phyloP scores from a whole-genome alignment of 2,888 invertebrate genomes.

The Teinopalpus imperialis region DNA sequence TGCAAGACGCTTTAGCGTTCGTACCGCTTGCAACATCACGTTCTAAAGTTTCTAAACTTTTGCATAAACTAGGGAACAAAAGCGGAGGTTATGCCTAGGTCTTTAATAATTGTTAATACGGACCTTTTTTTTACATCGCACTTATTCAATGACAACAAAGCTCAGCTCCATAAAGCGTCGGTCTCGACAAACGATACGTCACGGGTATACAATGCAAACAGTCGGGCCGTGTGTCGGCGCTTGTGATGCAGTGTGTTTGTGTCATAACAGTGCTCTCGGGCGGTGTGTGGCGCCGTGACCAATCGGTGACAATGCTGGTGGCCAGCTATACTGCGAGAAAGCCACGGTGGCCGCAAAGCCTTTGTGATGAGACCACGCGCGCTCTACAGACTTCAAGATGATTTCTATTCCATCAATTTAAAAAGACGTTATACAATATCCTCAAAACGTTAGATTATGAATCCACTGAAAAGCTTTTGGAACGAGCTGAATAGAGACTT shows the following conservation, averaged over 20 bases:
- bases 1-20: slow-evolving; percentile 25
- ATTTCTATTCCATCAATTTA: too few relatives aligned
- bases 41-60: slow-evolving; percentile 29
- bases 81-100: slow-evolving; percentile 45
- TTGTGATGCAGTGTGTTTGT: slow-evolving; percentile 56
- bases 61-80: slow-evolving; percentile 46
- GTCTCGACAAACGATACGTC: slow-evolving; percentile 70
- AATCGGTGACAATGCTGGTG: slow-evolving; percentile 65
- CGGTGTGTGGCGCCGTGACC: slow-evolving; percentile 61
- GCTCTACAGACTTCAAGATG: neutral
- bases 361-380: slow-evolving; percentile 47
- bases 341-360: slow-evolving; percentile 58
- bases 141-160: slow-evolving; percentile 59
- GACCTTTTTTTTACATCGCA: slow-evolving; percentile 49
- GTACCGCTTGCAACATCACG: slow-evolving; percentile 48
- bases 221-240: slow-evolving; percentile 73
- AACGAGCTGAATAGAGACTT: too few relatives aligned
- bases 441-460: too few relatives aligned
- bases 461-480: too few relatives aligned
- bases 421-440: too few relatives aligned
- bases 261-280: slow-evolving; percentile 60
- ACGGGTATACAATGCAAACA: slow-evolving; percentile 78
- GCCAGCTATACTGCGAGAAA: slow-evolving; percentile 50
- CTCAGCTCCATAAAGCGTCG: slow-evolving; percentile 57
- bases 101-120: slow-evolving; percentile 60